Base-by-base conservation (phyloP, 2,888 invertebrate genomes). In the Stenodema calcarata region DNA sequence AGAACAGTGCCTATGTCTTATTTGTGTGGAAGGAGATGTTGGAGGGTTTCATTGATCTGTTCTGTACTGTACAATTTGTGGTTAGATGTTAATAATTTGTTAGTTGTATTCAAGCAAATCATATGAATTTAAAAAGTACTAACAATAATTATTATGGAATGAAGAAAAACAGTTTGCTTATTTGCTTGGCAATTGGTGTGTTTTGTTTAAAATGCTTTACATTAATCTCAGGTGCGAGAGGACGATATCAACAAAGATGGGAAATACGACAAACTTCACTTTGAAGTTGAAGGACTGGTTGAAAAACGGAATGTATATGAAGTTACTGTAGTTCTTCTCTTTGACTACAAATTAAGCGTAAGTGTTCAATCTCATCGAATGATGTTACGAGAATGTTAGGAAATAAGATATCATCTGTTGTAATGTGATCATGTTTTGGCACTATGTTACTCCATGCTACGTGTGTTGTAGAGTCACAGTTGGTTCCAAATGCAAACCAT, bases 261-360 rank as follows among this genome's bases (percentile, higher is more conserved):
- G 0, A 93, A 92, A 90, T 92, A 92, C 89, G 95, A 96, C 91
- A 91, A 92, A 84, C 90, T 96, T 69, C 90, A 93, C 86, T 92
- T 95, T 88, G 92, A 92, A 88, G 90, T 95, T 78, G 91, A 92
- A 86, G 90, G 95, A 70, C 93, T 93, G 88, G 90, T 94, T 87
- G 89, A 92, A 86, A 90, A 92, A 69, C 91, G 92, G 89, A 92
- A 92, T 85, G 91, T 95, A n/a, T 89, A 92, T 73, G 93, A 94
- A 11, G 89, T 95, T 6, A 91, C 93, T 87, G 89, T 95, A 73
- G 90, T 95, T 87, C 90, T 94, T 88, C 91, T 92, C 50, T 90
- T 95, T 89, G 93, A 94, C 90, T 94, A 94, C 89, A 93, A 92
- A 90, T 90, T 95, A 88, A 91, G 92, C 91, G 95, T 95, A 92